Percentiles rank a stretch among this genome's conserved stretches.
These are phyloP conservation scores for Dicyrtoma fusca DNA, from an alignment of 2,888 invertebrate genomes.

Conservation along the genomic window DNA sequence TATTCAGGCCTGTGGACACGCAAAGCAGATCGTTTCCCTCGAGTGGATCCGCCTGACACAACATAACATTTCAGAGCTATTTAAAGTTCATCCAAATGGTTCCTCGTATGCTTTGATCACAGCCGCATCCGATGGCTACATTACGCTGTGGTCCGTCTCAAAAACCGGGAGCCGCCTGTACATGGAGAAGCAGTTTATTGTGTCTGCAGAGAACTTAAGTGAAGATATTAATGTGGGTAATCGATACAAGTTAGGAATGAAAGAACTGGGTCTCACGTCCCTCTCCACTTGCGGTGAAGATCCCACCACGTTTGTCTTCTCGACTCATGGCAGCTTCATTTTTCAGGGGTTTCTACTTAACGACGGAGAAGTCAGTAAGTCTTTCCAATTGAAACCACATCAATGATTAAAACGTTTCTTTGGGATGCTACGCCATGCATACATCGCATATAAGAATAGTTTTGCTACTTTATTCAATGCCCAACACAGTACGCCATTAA, in stretches of 20 bases:
- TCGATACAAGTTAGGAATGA: constrained; percentile 46
- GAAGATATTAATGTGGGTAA: constrained; percentile 50
- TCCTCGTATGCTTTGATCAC: constrained; percentile 43
- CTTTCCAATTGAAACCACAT: constrained; percentile 4
- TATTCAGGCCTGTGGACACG: constrained; percentile 37
- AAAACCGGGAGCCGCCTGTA: constrained; percentile 43
- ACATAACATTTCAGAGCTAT: constrained; percentile 20
- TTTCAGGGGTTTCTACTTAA: constrained; percentile 51
- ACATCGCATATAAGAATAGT: no score
- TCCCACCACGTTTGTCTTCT: constrained; percentile 48
- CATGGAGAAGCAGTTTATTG: constrained; percentile 49
- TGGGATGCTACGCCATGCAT: no score
- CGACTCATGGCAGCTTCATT: constrained; percentile 51
- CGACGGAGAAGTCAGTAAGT: constrained; percentile 48
- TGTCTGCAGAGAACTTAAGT: constrained; percentile 49
- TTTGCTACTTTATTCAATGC: no score
- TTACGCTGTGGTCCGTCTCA: constrained; percentile 53
- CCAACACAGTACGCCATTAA: no score
- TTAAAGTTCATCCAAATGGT: constrained; percentile 34
- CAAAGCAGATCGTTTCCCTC: constrained; percentile 32
- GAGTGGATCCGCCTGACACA: constrained; percentile 40
- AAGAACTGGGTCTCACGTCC: constrained; percentile 49
- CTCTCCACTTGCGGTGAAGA: constrained; percentile 51
- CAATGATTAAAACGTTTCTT: background rate
- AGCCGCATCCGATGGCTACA: constrained; percentile 50